These are phyloP conservation scores for Octopus sinensis DNA, from an alignment of 1,140 invertebrate genomes.

Conservation along the genomic window DNA sequence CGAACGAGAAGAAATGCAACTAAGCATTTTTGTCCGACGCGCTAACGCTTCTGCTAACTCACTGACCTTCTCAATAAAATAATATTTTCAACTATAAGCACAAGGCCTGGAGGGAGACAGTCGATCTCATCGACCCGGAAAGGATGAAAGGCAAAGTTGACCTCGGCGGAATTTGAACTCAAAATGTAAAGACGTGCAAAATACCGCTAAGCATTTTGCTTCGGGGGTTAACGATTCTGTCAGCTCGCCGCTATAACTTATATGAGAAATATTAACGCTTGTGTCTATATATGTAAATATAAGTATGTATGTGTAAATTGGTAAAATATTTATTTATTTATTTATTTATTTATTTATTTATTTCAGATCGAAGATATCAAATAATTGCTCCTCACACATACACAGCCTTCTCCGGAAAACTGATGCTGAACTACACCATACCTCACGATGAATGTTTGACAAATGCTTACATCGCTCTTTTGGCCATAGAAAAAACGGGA, in stretches of 20 bases:
- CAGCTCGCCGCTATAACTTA: not conserved
- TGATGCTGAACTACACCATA: slow-evolving; percentile 30
- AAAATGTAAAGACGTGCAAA: not conserved
- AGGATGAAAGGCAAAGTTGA: too few relatives aligned
- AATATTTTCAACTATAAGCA: too few relatives aligned
- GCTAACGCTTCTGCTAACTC: too few relatives aligned
- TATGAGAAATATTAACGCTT: not conserved
- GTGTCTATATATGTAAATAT: not conserved
- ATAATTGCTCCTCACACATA: slow-evolving; percentile 28
- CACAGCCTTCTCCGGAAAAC: slow-evolving; percentile 32
- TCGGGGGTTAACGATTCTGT: not conserved
- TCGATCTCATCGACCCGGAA: too few relatives aligned
- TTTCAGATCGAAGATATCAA: slow-evolving; percentile 29
- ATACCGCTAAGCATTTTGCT: not conserved
- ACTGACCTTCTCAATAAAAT: too few relatives aligned
- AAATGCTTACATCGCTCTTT: slow-evolving; percentile 37
- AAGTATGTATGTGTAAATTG: not conserved
- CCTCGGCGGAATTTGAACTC: too few relatives aligned
- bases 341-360: slow-evolving; percentile 7
- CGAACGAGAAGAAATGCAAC: too few relatives aligned
- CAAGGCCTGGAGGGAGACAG: too few relatives aligned
- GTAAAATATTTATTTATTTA: too few relatives aligned
- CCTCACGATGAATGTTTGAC: slow-evolving; percentile 33
- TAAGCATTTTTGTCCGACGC: too few relatives aligned
- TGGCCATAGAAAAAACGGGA: not conserved